Percentiles rank a stretch among this genome's conserved stretches.
Evolutionary conservation across 1,140 invertebrate genomes (phyloP).

Genomic region (Proctacanthus coquilletti): DNA sequence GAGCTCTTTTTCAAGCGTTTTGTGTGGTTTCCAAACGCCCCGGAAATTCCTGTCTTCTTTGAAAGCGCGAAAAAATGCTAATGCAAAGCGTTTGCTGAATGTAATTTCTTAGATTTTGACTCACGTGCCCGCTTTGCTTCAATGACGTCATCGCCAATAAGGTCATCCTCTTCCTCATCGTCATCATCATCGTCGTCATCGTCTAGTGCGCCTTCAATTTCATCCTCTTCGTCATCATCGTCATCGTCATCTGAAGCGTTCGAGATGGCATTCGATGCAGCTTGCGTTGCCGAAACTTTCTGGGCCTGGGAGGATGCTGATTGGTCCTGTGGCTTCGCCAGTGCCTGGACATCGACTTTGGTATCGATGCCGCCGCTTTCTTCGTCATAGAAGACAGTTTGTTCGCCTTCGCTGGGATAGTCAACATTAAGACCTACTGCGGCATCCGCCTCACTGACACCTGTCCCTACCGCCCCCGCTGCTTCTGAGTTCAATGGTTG

Average conservation of each 20-base stretch:
- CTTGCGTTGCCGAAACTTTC: constrained; percentile 16
- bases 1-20: constrained; percentile 9
- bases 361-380: constrained; percentile 20
- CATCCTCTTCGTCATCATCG: constrained; percentile 27
- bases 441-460: constrained; percentile 22
- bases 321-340: constrained; percentile 20
- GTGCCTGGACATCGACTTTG: constrained; percentile 3
- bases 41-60: background rate
- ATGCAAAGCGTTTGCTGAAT: constrained; percentile 32
- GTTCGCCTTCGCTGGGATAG: constrained; percentile 24
- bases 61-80: background rate
- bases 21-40: background rate
- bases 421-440: constrained; percentile 25
- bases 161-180: constrained; percentile 47
- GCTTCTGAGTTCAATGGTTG: constrained; percentile 14
- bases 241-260: constrained; percentile 33
- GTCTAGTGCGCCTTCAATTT: constrained; percentile 41
- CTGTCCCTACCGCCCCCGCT: background rate
- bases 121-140: constrained; percentile 60
- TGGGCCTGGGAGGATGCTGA: constrained; percentile 27
- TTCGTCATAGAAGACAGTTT: constrained; percentile 33
- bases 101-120: constrained; percentile 42
- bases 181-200: constrained; percentile 54
- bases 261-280: constrained; percentile 12
- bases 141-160: constrained; percentile 45